A percentile compares a stretch with the other conserved stretches of the same genome.
Conservation (phyloP, 2,888 invertebrate species). For the Troides helena region DNA sequence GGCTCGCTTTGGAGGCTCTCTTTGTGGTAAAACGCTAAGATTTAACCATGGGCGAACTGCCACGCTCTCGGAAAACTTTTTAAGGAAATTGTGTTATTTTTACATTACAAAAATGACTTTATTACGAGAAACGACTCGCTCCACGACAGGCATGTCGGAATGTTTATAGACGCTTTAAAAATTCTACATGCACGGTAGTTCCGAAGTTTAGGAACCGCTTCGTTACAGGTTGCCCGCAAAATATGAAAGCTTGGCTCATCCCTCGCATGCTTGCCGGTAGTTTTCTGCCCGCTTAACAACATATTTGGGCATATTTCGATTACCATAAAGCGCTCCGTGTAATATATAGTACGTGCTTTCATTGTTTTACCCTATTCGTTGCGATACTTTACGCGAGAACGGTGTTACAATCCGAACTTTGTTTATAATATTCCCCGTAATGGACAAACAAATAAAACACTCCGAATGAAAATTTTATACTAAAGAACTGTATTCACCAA, state of each 20-base stretch:
- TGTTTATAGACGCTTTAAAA: constrained; percentile 71
- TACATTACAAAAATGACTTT: constrained; percentile 61
- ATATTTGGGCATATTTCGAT: constrained; percentile 80
- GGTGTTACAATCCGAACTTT: constrained; percentile 8
- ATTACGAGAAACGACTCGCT: constrained; percentile 56
- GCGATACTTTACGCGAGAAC: constrained; percentile 19
- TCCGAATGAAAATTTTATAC: not conserved
- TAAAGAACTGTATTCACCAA: not conserved
- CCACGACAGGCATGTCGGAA: constrained; percentile 61
- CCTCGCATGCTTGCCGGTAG: constrained; percentile 76
- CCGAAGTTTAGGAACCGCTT: constrained; percentile 63
- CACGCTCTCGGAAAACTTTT: constrained; percentile 45
- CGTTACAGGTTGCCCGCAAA: constrained; percentile 68
- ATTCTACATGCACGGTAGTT: constrained; percentile 65
- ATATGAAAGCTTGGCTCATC: constrained; percentile 76
- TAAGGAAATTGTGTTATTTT: constrained; percentile 53
- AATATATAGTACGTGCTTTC: constrained; percentile 71
- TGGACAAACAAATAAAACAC: not conserved
- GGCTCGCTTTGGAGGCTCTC: constrained; percentile 53
- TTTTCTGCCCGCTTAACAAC: constrained; percentile 78
- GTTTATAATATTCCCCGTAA: not conserved
- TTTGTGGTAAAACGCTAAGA: constrained; percentile 48
- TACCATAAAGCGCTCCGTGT: constrained; percentile 79
- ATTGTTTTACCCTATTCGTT: constrained; percentile 49
- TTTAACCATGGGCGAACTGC: constrained; percentile 44